phyloP scores from a whole-genome alignment of 2,113 vertebrate species.

The Gallinago paraguaiae region DNA sequence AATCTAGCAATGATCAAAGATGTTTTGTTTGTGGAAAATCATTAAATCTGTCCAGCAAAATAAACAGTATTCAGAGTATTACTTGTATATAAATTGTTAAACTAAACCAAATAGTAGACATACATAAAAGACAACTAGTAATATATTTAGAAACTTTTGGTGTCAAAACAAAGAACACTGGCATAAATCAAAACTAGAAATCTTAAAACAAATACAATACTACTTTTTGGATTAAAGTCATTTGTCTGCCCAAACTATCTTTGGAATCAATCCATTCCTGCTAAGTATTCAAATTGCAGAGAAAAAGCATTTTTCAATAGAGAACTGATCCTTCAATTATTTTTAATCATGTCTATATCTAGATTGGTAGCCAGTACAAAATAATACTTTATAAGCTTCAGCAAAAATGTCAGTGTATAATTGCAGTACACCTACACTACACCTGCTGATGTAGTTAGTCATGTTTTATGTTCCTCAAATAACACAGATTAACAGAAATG shows the following conservation, averaged over 20 bases:
- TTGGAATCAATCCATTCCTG: neutral
- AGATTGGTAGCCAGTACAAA: neutral
- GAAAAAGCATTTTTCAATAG: neutral
- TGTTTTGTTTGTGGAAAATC: neutral
- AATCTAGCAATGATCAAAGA: neutral
- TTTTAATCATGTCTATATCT: conserved; percentile 14
- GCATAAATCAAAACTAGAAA: neutral
- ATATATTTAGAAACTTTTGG: neutral
- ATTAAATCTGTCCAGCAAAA: neutral
- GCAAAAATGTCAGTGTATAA: conserved; percentile 52
- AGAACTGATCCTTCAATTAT: conserved; percentile 9
- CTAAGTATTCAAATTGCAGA: neutral
- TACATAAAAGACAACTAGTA: neutral
- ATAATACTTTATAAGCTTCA: neutral
- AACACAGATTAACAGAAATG: conserved; percentile 25
- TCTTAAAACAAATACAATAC: neutral
- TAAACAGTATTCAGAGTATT: neutral
- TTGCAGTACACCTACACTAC: conserved; percentile 55
- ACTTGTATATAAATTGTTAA: neutral
- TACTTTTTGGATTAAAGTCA: neutral
- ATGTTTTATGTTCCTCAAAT: conserved; percentile 16
- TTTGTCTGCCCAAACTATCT: neutral
- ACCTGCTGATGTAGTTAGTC: conserved; percentile 59
- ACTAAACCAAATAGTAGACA: neutral
- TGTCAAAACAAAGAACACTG: neutral